A percentile compares a stretch with the other conserved stretches of the same genome.
Conservation (phyloP, 2,797 vertebrate genomes). For the Sebastolobus altivelis region DNA sequence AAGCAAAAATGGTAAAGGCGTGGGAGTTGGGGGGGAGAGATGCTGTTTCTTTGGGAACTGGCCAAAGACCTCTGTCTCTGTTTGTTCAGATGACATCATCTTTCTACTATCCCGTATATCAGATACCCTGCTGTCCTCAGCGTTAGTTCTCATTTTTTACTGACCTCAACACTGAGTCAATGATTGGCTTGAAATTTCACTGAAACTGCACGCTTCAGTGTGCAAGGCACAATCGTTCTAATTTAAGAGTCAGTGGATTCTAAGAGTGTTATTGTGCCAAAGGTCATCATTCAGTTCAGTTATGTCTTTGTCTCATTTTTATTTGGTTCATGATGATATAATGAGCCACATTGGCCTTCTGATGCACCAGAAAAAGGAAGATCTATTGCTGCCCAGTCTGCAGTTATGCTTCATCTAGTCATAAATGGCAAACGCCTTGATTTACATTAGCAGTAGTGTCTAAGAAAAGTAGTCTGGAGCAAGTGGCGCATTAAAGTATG, state of each 20-base stretch:
- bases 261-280: conserved; percentile 36
- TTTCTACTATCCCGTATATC: conserved; percentile 84
- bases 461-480: conserved; percentile 58
- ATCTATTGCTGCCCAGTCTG: conserved; percentile 42
- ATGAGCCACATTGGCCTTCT: conserved; percentile 15
- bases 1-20: conserved; percentile 68
- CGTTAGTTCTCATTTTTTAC: conserved; percentile 58
- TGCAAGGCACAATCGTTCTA: conserved; percentile 25
- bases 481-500: conserved; percentile 62
- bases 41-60: conserved; percentile 71
- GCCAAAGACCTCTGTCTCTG: conserved; percentile 82
- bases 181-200: conserved; percentile 67
- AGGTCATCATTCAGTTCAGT: conserved; percentile 33
- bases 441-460: conserved; percentile 57
- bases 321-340: conserved; percentile 24
- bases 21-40: conserved; percentile 54
- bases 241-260: conserved; percentile 32
- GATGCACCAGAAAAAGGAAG: conserved; percentile 30
- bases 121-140: conserved; percentile 80
- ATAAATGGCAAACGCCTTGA: conserved; percentile 49
- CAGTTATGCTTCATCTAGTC: conserved; percentile 38
- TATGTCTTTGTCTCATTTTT: conserved; percentile 21
- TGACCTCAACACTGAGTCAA: conserved; percentile 68
- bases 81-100: conserved; percentile 87
- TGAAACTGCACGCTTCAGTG: conserved; percentile 43